A percentile compares a stretch with the other conserved stretches of the same genome.
Evolutionary conservation across 2,797 vertebrate species (phyloP).

Genomic region (Enteromius thamalakanensis): DNA sequence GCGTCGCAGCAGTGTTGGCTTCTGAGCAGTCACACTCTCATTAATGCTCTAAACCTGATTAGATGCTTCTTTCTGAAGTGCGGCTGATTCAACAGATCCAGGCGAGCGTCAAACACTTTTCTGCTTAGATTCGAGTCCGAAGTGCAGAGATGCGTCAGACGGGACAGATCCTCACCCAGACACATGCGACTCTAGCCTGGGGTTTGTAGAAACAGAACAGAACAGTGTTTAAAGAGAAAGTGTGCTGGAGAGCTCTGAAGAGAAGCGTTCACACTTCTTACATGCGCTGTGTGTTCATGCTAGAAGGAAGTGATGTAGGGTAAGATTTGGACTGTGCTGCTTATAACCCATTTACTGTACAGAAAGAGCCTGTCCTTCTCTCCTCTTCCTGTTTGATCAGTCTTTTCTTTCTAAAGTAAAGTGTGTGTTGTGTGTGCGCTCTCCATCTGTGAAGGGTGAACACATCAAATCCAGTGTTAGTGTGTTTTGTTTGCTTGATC

Average conservation of each 20-base stretch:
- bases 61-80: conserved; percentile 34
- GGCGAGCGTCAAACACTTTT: conserved; percentile 32
- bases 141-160: conserved; percentile 22
- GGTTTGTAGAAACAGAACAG: background rate
- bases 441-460: background rate
- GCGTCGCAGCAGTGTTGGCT: background rate
- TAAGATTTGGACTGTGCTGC: background rate
- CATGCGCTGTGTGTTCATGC: background rate
- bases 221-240: background rate
- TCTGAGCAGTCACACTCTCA: background rate
- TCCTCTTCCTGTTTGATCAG: background rate
- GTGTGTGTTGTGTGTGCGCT: background rate
- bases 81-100: conserved; percentile 60
- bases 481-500: background rate
- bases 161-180: too few relatives aligned
- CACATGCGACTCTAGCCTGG: too few relatives aligned
- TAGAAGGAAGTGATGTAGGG: background rate
- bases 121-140: conserved; percentile 12
- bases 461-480: background rate
- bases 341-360: background rate
- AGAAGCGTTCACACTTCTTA: too few relatives aligned
- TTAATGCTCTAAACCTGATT: background rate
- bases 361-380: background rate
- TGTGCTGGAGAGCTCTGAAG: background rate
- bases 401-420: too few relatives aligned